Percentiles rank a stretch among this genome's conserved stretches.
phyloP scores from a whole-genome alignment of 2,797 vertebrate species.

The Pangasius krempfi region DNA sequence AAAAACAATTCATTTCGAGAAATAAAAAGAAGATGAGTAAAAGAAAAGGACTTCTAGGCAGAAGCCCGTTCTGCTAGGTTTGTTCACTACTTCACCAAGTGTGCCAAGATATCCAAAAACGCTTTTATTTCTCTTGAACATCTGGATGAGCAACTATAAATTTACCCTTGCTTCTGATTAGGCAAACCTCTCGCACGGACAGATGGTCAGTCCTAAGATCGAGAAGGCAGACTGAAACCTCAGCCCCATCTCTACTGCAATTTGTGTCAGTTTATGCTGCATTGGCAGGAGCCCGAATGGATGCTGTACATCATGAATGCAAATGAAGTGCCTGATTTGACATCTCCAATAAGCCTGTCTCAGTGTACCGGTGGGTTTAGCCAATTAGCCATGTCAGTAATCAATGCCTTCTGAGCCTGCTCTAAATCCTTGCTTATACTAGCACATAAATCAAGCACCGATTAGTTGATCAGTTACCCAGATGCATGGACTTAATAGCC shows the following conservation, averaged over 20 bases:
- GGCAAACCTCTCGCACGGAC: conserved; percentile 56
- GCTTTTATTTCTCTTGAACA: not conserved
- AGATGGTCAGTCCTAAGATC: conserved; percentile 66
- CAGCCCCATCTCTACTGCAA: conserved; percentile 54
- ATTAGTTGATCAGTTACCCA: conserved; percentile 81
- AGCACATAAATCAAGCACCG: conserved; percentile 79
- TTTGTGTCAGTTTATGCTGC: conserved; percentile 70
- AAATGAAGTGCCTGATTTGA: conserved; percentile 80
- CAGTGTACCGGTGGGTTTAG: conserved; percentile 77
- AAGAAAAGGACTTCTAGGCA: not conserved
- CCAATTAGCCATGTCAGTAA: conserved; percentile 83
- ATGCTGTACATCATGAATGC: conserved; percentile 79
- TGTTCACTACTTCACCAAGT: not conserved
- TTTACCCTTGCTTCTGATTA: conserved; percentile 38
- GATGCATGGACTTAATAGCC: conserved; percentile 72
- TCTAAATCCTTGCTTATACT: conserved; percentile 74
- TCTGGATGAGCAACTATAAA: conserved; percentile 31
- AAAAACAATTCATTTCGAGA: not conserved
- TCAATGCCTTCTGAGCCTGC: conserved; percentile 74
- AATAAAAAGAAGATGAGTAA: not conserved
- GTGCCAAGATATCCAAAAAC: not conserved
- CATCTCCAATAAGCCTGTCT: conserved; percentile 82
- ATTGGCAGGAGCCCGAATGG: conserved; percentile 72
- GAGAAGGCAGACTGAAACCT: conserved; percentile 65
- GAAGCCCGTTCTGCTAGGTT: not conserved